Evolutionary conservation across 2,888 invertebrate species (phyloP).

Genomic region (Melinaea marsaeus): DNA sequence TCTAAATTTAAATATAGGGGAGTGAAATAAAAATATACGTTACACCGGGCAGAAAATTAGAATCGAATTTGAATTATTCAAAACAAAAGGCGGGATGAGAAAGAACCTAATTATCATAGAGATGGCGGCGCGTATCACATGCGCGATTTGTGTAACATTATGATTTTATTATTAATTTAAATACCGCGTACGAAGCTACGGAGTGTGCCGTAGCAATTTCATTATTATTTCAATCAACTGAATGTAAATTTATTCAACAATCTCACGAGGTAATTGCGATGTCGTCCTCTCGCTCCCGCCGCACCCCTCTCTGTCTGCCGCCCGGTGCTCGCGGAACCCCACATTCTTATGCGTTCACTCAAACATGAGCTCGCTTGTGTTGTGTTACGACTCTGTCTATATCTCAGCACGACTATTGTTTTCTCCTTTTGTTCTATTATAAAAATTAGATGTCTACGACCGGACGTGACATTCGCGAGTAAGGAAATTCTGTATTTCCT

Average conservation of each 20-base stretch:
- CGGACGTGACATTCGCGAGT: slow-evolving; percentile 29
- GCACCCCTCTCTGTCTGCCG: slow-evolving; percentile 42
- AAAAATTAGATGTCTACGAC: slow-evolving; percentile 52
- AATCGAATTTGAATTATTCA: slow-evolving; percentile 48
- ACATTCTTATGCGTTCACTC: slow-evolving; percentile 77
- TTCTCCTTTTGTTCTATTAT: slow-evolving; percentile 59
- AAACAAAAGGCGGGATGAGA: slow-evolving; percentile 47
- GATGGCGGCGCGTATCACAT: slow-evolving; percentile 54
- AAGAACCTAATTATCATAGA: slow-evolving; percentile 65
- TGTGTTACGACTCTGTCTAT: slow-evolving; percentile 47
- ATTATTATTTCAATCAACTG: slow-evolving; percentile 79
- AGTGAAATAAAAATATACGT: slow-evolving; percentile 31
- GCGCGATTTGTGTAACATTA: slow-evolving; percentile 71
- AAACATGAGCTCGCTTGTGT: slow-evolving; percentile 59
- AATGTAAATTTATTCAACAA: slow-evolving; percentile 79
- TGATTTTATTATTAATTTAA: slow-evolving; percentile 77
- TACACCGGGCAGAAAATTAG: slow-evolving; percentile 34
- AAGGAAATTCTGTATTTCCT: slow-evolving; percentile 33
- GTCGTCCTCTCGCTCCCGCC: slow-evolving; percentile 49
- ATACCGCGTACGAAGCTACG: slow-evolving; percentile 69
- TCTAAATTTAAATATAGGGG: slow-evolving; percentile 24
- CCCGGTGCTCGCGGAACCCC: slow-evolving; percentile 51
- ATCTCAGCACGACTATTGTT: slow-evolving; percentile 53
- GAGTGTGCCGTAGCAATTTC: slow-evolving; percentile 75
- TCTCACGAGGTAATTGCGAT: slow-evolving; percentile 77